phyloP scores from a whole-genome alignment of 2,797 vertebrate genomes.

The Gorsachius magnificus region DNA sequence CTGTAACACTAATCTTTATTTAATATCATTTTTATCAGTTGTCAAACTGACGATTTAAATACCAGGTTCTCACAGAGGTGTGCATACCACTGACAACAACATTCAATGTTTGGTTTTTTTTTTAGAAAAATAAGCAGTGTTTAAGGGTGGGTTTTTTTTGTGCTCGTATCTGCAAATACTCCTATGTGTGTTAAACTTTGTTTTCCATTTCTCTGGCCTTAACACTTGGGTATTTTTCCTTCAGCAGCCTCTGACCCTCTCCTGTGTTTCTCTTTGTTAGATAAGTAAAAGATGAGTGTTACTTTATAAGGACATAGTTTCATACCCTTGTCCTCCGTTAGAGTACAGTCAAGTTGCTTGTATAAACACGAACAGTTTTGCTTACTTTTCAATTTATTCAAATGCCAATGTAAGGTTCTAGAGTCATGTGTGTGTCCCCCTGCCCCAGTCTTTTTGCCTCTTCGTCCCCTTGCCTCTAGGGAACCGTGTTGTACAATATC shows the following conservation, averaged over 20 bases:
- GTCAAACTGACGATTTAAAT: not conserved
- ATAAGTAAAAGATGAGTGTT: slow-evolving; percentile 71
- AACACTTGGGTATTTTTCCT: slow-evolving; percentile 38
- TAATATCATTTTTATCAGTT: not conserved
- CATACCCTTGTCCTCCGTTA: slow-evolving; percentile 53
- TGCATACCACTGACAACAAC: not conserved
- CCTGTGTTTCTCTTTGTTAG: slow-evolving; percentile 64
- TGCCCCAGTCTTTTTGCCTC: not conserved
- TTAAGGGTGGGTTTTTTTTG: not conserved
- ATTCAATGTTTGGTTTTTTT: not conserved
- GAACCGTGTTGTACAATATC: not conserved
- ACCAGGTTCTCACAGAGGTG: not conserved
- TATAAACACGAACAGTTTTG: slow-evolving; percentile 62
- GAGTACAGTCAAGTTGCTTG: slow-evolving; percentile 58
- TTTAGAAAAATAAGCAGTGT: not conserved
- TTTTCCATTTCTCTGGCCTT: slow-evolving; percentile 49
- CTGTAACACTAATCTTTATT: not conserved
- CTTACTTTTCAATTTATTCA: slow-evolving; percentile 70
- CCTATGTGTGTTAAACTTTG: slow-evolving; percentile 17
- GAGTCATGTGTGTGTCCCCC: not conserved
- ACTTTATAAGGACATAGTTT: slow-evolving; percentile 73
- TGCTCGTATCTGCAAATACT: not conserved
- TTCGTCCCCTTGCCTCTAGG: not conserved
- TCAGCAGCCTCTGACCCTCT: slow-evolving; percentile 49
- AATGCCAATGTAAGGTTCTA: not conserved